Evolutionary conservation across 2,797 vertebrate species (phyloP).

Genomic region (Enteromius paludinosus): DNA sequence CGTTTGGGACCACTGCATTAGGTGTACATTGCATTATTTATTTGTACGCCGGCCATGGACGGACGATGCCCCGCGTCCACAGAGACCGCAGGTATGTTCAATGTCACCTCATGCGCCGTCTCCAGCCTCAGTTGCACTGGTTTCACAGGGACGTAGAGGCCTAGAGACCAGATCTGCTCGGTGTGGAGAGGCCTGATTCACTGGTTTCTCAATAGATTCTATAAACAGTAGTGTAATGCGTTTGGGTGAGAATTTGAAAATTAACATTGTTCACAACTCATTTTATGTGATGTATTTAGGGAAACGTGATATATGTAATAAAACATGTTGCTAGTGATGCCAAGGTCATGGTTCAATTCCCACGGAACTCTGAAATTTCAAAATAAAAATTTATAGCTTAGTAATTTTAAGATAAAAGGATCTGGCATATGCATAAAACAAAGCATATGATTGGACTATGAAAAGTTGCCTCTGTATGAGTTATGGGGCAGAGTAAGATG

Average conservation of each 20-base stretch:
- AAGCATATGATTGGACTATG: not conserved
- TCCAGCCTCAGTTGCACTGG: constrained; percentile 28
- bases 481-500: too few species aligned
- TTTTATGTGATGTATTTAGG: not conserved
- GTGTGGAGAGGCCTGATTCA: not conserved
- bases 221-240: not conserved
- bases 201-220: not conserved
- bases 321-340: not conserved
- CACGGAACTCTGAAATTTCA: not conserved
- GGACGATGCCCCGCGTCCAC: constrained; percentile 78
- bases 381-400: not conserved
- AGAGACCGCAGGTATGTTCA: constrained; percentile 74
- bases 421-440: not conserved
- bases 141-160: not conserved
- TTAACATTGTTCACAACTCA: not conserved
- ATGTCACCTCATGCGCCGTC: constrained; percentile 76
- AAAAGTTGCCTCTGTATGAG: not conserved
- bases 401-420: not conserved
- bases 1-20: constrained; percentile 82
- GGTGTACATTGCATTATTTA: constrained; percentile 85
- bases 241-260: not conserved
- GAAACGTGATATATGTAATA: not conserved
- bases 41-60: constrained; percentile 73
- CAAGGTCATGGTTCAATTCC: not conserved
- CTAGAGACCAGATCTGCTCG: constrained; percentile 44